Evolutionary conservation across 2,888 invertebrate genomes (phyloP).

Genomic region (Thyatira batis): DNA sequence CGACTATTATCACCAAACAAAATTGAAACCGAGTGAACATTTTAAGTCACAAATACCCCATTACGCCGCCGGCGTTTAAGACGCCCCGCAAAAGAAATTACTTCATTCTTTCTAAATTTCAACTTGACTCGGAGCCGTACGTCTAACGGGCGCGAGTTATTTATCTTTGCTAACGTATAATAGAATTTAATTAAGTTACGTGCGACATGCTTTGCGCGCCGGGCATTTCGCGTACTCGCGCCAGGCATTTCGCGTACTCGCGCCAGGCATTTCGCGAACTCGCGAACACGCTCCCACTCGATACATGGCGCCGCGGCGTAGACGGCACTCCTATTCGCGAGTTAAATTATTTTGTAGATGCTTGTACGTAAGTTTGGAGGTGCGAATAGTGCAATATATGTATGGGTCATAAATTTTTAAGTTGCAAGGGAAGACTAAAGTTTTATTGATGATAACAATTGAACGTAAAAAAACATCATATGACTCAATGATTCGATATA

Average conservation of each 20-base stretch:
- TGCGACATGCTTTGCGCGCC: slow-evolving; percentile 71
- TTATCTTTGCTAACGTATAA: slow-evolving; percentile 75
- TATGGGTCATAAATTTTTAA: neutral
- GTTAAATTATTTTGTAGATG: slow-evolving; percentile 9
- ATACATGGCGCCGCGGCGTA: slow-evolving; percentile 32
- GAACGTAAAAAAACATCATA: no score
- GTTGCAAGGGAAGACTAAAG: neutral
- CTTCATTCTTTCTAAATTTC: slow-evolving; percentile 75
- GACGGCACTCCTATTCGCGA: slow-evolving; percentile 14
- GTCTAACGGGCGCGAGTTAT: slow-evolving; percentile 68
- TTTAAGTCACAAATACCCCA: neutral
- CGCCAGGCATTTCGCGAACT: no score
- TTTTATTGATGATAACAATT: neutral
- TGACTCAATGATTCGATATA: no score
- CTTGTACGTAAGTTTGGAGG: neutral
- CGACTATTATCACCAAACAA: neutral
- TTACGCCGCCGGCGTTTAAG: slow-evolving; percentile 24
- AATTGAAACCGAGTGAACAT: neutral
- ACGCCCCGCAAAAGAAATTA: slow-evolving; percentile 62
- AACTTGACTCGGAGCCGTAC: slow-evolving; percentile 28
- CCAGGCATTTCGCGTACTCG: slow-evolving; percentile 11
- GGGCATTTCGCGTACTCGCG: slow-evolving; percentile 61
- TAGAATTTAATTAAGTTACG: slow-evolving; percentile 81
- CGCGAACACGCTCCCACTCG: slow-evolving; percentile 31
- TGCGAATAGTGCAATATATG: neutral